Conservation (phyloP, 2,888 invertebrate species). For the Pollenia amentaria region DNA sequence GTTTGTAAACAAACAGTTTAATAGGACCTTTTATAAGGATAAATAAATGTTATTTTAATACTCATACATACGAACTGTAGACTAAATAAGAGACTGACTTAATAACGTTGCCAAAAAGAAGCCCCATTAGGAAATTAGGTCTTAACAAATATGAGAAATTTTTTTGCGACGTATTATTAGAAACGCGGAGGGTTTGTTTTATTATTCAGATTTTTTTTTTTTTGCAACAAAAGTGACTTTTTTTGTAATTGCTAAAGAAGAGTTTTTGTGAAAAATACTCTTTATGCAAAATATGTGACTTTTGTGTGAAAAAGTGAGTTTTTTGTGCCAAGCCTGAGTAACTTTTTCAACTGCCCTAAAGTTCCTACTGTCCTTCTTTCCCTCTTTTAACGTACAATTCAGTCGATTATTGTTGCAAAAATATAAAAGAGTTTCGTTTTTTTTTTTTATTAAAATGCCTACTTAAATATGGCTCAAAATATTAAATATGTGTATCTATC, state of each 20-base stretch:
- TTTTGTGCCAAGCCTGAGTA: too few relatives aligned
- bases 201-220: too few relatives aligned
- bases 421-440: neutral
- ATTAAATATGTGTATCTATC: neutral
- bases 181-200: too few relatives aligned
- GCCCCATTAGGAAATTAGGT: neutral
- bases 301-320: too few relatives aligned
- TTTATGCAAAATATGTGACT: too few relatives aligned
- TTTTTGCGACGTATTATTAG: too few relatives aligned
- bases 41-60: slow-evolving; percentile 26
- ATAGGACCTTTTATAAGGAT: slow-evolving; percentile 5
- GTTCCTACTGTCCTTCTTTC: neutral
- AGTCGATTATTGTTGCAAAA: neutral
- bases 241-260: too few relatives aligned
- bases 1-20: slow-evolving; percentile 38
- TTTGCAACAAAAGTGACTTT: too few relatives aligned
- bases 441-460: too few relatives aligned
- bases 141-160: too few relatives aligned
- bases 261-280: too few relatives aligned
- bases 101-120: neutral
- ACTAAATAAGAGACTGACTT: neutral
- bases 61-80: neutral
- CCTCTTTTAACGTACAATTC: neutral
- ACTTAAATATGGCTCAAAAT: neutral
- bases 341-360: too few relatives aligned